Conservation (phyloP, 1,140 invertebrate genomes). For the Dinothrombium tinctorium region DNA sequence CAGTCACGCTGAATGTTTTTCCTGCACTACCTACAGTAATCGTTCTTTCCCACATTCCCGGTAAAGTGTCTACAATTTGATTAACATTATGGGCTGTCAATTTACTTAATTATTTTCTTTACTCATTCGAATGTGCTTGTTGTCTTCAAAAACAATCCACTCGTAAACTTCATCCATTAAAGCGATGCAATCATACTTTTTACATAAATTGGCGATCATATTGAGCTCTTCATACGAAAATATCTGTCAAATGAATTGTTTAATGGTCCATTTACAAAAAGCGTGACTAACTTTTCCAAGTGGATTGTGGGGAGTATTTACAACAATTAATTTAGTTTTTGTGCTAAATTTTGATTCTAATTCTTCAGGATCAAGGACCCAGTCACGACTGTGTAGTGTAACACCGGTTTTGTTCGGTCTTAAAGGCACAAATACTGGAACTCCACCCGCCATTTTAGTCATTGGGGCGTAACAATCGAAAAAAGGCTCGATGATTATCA, state of each 20-base stretch:
- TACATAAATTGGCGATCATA: conserved; percentile 57
- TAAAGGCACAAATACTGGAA: conserved; percentile 60
- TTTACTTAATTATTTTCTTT: conserved; percentile 15
- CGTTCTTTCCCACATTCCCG: conserved; percentile 93
- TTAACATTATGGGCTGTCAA: conserved; percentile 26
- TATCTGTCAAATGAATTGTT: conserved; percentile 19
- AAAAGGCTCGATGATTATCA: conserved; percentile 85
- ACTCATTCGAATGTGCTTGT: conserved; percentile 69
- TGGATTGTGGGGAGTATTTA: conserved; percentile 91
- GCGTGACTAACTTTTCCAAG: conserved; percentile 49
- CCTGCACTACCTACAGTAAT: conserved; percentile 89
- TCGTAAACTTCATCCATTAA: conserved; percentile 93
- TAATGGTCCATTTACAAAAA: conserved; percentile 11
- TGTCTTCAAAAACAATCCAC: conserved; percentile 68
- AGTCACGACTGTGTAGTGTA: conserved; percentile 45
- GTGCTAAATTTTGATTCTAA: conserved; percentile 49
- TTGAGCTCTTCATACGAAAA: conserved; percentile 29
- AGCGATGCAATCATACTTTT: conserved; percentile 70
- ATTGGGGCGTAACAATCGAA: conserved; percentile 94
- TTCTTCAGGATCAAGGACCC: conserved; percentile 60
- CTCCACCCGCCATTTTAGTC: conserved; percentile 59
- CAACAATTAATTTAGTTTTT: conserved; percentile 77
- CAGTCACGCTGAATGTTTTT: conserved; percentile 89
- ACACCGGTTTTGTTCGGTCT: conserved; percentile 22
- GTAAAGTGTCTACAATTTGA: conserved; percentile 37